phyloP scores from a whole-genome alignment of 2,888 invertebrate species.

The Incurvaria masculella region DNA sequence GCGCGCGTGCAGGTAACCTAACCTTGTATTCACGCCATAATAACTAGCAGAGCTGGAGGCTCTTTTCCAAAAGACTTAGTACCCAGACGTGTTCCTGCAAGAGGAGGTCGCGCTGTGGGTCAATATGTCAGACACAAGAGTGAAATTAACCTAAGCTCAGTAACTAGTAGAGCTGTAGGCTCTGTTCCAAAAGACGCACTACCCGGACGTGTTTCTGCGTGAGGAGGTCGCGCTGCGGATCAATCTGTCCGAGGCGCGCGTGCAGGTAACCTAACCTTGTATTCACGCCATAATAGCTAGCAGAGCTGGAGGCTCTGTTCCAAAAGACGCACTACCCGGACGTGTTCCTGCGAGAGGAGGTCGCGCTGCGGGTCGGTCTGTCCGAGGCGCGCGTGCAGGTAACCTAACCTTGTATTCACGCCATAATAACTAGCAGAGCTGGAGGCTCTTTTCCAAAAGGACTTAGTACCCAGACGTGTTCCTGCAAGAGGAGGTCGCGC shows the following conservation, averaged over 20 bases:
- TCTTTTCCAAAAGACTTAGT: no score
- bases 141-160: no score
- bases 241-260: conserved; percentile 88
- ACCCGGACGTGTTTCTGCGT: conserved; percentile 85
- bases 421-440: conserved; percentile 90
- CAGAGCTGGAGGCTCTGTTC: conserved; percentile 87
- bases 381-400: conserved; percentile 94
- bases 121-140: no score
- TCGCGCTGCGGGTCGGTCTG: conserved; percentile 84
- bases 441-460: conserved; percentile 90
- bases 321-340: conserved; percentile 95
- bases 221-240: conserved; percentile 91
- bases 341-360: conserved; percentile 84
- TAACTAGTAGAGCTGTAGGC: conserved; percentile 89
- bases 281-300: conserved; percentile 92
- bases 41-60: no score
- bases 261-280: no score
- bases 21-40: conserved; percentile 93
- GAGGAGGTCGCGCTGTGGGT: no score
- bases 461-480: conserved; percentile 93
- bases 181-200: conserved; percentile 91
- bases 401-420: no score
- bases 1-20: conserved; percentile 94
- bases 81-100: no score
- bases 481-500: conserved; percentile 84